Percentiles rank a stretch among this genome's conserved stretches.
Conservation (phyloP, 2,113 vertebrate species). For the Polypterus senegalus region DNA sequence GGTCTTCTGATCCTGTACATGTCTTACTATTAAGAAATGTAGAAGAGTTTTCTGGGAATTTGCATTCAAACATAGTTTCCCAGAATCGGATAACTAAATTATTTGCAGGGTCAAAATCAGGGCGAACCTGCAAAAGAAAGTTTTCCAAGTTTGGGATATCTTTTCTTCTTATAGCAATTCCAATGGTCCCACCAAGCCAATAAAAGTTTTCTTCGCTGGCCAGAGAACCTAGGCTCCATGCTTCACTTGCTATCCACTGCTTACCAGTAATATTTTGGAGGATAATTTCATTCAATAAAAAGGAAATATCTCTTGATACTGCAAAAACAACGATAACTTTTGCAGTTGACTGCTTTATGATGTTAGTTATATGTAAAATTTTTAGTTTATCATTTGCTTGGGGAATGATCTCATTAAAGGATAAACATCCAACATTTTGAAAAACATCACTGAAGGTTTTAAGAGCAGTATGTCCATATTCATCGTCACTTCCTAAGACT, state of each 20-base stretch:
- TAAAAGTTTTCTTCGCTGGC: conserved; percentile 26
- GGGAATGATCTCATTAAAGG: conserved; percentile 1
- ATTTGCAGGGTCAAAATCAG: conserved; percentile 21
- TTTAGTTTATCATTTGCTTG: background rate
- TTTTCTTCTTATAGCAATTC: conserved; percentile 42
- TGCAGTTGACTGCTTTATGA: conserved; percentile 4
- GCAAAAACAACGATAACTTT: conserved; percentile 9
- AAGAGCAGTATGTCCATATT: background rate
- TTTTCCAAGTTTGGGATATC: conserved; percentile 38
- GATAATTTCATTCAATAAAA: conserved; percentile 34
- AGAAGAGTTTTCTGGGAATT: conserved; percentile 16
- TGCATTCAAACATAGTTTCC: conserved; percentile 42
- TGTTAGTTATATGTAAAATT: conserved; percentile 2
- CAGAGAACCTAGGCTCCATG: conserved; percentile 33
- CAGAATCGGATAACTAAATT: conserved; percentile 39
- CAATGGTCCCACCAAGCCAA: conserved; percentile 40
- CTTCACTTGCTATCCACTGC: conserved; percentile 53
- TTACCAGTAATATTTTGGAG: conserved; percentile 35
- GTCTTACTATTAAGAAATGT: background rate
- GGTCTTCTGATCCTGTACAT: background rate
- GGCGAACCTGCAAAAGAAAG: conserved; percentile 30
- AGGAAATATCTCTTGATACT: background rate
- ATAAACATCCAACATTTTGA: background rate
- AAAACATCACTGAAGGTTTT: background rate
- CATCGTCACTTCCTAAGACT: background rate